Conservation (phyloP, 2,888 invertebrate species). For the Platycheirus albimanus region DNA sequence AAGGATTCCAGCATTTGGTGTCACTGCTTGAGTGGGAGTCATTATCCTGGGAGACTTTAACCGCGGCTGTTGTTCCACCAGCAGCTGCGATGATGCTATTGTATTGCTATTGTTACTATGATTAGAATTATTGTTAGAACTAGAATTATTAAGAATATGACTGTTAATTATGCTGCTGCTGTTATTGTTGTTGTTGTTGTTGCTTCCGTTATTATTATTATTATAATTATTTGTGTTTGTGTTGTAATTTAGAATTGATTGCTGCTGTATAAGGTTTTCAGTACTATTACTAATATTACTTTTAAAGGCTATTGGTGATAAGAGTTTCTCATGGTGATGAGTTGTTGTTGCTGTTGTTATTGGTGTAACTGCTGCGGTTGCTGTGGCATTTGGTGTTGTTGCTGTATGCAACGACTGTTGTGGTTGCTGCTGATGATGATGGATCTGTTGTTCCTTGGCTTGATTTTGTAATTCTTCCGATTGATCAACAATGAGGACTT, state of each 20-base stretch:
- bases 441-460: conserved; percentile 80
- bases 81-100: conserved; percentile 33
- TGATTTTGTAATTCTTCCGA: conserved; percentile 83
- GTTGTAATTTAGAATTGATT: conserved; percentile 76
- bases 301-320: conserved; percentile 76
- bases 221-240: conserved; percentile 78
- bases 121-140: conserved; percentile 69
- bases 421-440: conserved; percentile 69
- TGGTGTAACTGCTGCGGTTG: conserved; percentile 76
- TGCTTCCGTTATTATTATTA: conserved; percentile 76
- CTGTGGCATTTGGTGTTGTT: conserved; percentile 45
- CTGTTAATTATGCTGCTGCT: conserved; percentile 50
- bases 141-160: conserved; percentile 64
- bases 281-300: conserved; percentile 70
- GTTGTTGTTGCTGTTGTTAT: conserved; percentile 78
- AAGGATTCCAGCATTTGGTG: conserved; percentile 46
- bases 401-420: conserved; percentile 51
- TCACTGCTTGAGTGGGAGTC: conserved; percentile 65
- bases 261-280: conserved; percentile 73
- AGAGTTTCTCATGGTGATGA: conserved; percentile 75
- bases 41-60: conserved; percentile 76
- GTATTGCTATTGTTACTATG: conserved; percentile 69
- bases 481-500: conserved; percentile 88
- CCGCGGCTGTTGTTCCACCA: conserved; percentile 65
- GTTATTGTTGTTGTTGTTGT: conserved; percentile 57